Base-by-base conservation (phyloP, 2,797 vertebrate species). In the Tarsius wallacei region DNA sequence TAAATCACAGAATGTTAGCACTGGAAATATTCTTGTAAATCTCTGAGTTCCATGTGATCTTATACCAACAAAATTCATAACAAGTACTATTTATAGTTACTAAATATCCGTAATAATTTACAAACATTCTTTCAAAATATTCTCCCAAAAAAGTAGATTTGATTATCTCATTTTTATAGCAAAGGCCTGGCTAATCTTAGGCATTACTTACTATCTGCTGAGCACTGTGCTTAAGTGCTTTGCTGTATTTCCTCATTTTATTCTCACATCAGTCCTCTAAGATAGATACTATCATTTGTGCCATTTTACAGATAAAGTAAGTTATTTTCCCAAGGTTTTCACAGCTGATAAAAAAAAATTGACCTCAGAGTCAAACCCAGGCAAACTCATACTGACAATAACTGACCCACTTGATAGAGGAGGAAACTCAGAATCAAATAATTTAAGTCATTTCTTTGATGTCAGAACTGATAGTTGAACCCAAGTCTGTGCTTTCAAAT, bases 31-130 rank as follows among this genome's bases (percentile, higher is more conserved):
- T 82, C 24, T 57, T 66, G 33, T 47, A 68, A 94, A 47, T 90
- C 19, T 68, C 61, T 82, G 47, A 86, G 4, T 63, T 91, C 61
- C 86, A 84, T 7, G 1, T 90, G 10, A 61, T 49, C 22, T 63
- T 88, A 24, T 12, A 66, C 12, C 91, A 90, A 71, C 19, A 77
- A 19, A 26, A 82, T 14, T 36, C 36, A 33, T 57, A 71, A 57
- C 26, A 96, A 64, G 74, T 70, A 86, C 16, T 66, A 28, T 81
- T 77, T 80, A 70, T 31, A 86, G 19, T 82, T 92, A 68, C 13
- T 81, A 88, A 90, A 88, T 24, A 49, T 33, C 80, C 7, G 47
- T 63, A 80, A 33, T 73, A 78, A 70, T 17, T 86, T 85, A 86
- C 2, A 59, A 66, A 42, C 16, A 33, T 68, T 88, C 2, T 92